These are phyloP conservation scores for Enteromius anoplus DNA, from an alignment of 2,797 vertebrate genomes.

Conservation along the genomic window DNA sequence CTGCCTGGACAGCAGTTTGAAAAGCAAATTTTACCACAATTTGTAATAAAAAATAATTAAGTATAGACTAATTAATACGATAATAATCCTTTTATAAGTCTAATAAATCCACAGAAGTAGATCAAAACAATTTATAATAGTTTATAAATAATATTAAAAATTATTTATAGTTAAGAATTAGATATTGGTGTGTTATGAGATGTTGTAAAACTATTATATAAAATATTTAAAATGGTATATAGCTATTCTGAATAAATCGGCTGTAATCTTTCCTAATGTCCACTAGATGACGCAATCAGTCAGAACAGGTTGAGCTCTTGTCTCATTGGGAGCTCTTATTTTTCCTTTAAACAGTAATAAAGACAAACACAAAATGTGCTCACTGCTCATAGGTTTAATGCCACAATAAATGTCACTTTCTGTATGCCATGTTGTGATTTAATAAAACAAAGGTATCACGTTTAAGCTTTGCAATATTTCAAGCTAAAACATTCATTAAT, in stretches of 20 bases:
- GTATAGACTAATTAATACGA: neutral
- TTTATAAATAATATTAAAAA: neutral
- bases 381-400: constrained; percentile 8
- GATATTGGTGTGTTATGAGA: neutral
- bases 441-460: constrained; percentile 73
- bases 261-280: neutral
- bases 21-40: neutral
- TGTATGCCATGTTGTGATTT: constrained; percentile 55
- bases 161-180: neutral
- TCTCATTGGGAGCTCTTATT: neutral
- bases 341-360: neutral
- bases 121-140: neutral
- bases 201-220: neutral
- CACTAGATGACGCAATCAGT: neutral
- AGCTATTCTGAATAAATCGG: neutral
- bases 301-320: neutral
- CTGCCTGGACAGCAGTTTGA: neutral
- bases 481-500: constrained; percentile 74
- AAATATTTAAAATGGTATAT: neutral
- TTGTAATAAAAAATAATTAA: neutral
- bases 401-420: constrained; percentile 48
- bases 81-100: neutral
- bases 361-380: neutral
- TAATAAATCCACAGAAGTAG: neutral
- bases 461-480: constrained; percentile 66